Conservation (phyloP, 2,797 vertebrate species). For the Gymnoscopelus microlampas region DNA sequence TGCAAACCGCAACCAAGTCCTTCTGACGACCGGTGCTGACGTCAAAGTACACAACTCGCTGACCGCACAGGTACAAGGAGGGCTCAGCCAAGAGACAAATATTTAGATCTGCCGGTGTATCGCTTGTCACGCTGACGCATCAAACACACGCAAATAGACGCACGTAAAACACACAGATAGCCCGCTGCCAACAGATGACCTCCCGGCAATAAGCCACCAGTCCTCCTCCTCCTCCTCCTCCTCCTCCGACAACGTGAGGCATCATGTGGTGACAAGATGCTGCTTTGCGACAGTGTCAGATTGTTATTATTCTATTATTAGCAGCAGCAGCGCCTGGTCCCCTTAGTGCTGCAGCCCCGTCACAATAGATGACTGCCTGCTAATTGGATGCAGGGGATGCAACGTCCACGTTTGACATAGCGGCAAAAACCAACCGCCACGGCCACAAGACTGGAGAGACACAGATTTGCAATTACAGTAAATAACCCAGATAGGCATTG, state of each 20-base stretch:
- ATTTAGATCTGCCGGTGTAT: too few relatives aligned
- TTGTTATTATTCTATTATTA: conserved; percentile 86
- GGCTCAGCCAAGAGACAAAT: too few relatives aligned
- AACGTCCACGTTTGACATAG: conserved; percentile 42
- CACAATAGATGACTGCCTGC: conserved; percentile 88
- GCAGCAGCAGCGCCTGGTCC: conserved; percentile 67
- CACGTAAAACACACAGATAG: background rate
- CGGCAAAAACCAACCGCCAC: conserved; percentile 2
- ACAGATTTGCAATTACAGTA: conserved; percentile 81
- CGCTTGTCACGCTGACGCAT: background rate
- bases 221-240: background rate
- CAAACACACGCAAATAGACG: background rate
- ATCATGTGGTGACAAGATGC: conserved; percentile 37
- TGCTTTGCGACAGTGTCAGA: conserved; percentile 38
- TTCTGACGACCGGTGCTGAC: too few relatives aligned
- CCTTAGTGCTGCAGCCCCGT: conserved; percentile 55
- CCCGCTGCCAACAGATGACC: background rate
- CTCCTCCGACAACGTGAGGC: conserved; percentile 24
- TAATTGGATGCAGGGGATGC: conserved; percentile 87
- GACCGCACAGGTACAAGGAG: too few relatives aligned
- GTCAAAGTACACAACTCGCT: too few relatives aligned
- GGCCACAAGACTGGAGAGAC: conserved; percentile 9
- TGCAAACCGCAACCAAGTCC: too few relatives aligned
- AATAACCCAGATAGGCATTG: conserved; percentile 80
- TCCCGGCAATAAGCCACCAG: conserved; percentile 28